Percentiles rank a stretch among this genome's conserved stretches.
These are phyloP conservation scores for Candoia aspera DNA, from an alignment of 2,113 vertebrate species.

Conservation along the genomic window DNA sequence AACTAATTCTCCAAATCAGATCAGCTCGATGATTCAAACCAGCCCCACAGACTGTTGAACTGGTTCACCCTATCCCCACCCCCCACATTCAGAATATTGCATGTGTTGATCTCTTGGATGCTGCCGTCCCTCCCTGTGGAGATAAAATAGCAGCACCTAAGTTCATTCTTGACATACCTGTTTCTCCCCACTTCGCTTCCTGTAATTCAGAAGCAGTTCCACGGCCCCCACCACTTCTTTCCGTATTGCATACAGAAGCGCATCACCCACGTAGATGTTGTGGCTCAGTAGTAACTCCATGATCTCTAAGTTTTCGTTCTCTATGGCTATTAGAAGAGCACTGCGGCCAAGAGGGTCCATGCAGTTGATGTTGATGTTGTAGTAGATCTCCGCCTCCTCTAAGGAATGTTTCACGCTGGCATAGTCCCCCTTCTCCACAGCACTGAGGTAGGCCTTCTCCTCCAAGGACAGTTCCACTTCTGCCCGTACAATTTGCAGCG, in stretches of 20 bases:
- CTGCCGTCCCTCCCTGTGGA: background rate
- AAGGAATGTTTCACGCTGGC: conserved; percentile 92
- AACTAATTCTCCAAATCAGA: background rate
- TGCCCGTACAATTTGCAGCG: conserved; percentile 92
- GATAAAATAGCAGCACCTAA: background rate
- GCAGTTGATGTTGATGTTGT: conserved; percentile 98
- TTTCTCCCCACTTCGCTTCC: conserved; percentile 89
- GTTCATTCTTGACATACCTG: conserved; percentile 73
- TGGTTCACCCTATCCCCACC: too few relatives aligned
- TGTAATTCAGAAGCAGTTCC: conserved; percentile 92
- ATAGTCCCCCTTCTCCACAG: conserved; percentile 97
- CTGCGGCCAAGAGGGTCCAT: conserved; percentile 96
- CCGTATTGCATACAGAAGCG: conserved; percentile 93
- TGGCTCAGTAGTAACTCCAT: conserved; percentile 95
- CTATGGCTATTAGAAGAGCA: conserved; percentile 96
- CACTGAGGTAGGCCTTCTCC: conserved; percentile 93
- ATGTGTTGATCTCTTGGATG: background rate
- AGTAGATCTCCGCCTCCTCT: conserved; percentile 95
- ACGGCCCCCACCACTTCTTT: conserved; percentile 98
- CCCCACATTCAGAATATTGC: background rate
- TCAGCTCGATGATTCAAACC: background rate
- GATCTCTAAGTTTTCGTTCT: conserved; percentile 98
- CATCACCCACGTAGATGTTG: conserved; percentile 90
- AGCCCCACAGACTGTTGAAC: background rate
- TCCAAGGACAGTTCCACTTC: conserved; percentile 92